These are phyloP conservation scores for Zygaena filipendulae DNA, from an alignment of 2,888 invertebrate species.

Conservation along the genomic window DNA sequence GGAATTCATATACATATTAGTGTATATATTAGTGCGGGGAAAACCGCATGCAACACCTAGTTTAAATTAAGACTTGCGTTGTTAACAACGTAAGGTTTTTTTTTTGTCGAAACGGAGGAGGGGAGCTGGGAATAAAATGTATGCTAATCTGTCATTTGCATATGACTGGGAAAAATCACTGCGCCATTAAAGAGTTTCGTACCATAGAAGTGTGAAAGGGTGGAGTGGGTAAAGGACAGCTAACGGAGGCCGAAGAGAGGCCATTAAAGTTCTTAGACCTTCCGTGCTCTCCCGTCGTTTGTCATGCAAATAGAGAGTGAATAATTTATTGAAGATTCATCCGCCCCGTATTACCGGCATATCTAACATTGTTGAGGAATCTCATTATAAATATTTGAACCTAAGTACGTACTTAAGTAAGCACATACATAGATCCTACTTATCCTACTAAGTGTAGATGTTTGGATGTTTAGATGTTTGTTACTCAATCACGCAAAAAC, in stretches of 20 bases:
- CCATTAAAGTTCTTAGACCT: conserved; percentile 54
- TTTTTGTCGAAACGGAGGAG: conserved; percentile 21
- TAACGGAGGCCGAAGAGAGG: conserved; percentile 35
- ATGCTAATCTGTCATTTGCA: conserved; percentile 54
- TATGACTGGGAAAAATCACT: conserved; percentile 56
- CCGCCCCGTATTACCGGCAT: conserved; percentile 39
- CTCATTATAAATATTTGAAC: too few species aligned
- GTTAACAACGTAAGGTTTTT: conserved; percentile 20
- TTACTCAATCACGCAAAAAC: too few species aligned
- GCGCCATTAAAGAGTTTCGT: conserved; percentile 46
- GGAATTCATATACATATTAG: too few species aligned
- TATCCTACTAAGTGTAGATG: too few species aligned
- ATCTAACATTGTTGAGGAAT: conserved; percentile 38
- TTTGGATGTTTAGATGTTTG: too few species aligned
- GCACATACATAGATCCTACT: too few species aligned
- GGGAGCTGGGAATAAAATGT: conserved; percentile 38
- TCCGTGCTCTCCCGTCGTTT: conserved; percentile 45
- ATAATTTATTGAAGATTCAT: conserved; percentile 58
- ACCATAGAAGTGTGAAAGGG: conserved; percentile 32
- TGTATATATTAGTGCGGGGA: too few species aligned
- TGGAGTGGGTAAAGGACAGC: conserved; percentile 24
- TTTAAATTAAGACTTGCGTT: conserved; percentile 16
- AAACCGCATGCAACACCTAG: conserved; percentile 7
- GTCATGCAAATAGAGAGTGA: conserved; percentile 62
- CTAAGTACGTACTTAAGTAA: too few species aligned